Conservation (phyloP, 1,140 invertebrate species). For the Chironomus tepperi region DNA sequence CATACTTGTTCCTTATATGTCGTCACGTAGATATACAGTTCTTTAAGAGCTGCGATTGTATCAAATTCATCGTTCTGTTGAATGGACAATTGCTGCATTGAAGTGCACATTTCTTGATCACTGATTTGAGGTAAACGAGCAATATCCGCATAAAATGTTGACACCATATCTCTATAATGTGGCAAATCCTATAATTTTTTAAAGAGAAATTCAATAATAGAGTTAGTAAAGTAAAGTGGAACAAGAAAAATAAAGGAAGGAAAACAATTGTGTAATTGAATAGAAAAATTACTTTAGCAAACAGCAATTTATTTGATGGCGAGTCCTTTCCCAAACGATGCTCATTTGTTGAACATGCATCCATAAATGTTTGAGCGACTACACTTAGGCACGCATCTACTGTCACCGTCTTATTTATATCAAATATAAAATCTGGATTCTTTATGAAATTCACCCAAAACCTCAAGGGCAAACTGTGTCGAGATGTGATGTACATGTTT, state of each 20-base stretch:
- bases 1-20: conserved; percentile 87
- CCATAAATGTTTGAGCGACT: conserved; percentile 95
- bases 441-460: conserved; percentile 98
- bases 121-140: conserved; percentile 76
- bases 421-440: conserved; percentile 95
- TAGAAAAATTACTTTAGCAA: conserved; percentile 61
- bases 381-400: conserved; percentile 89
- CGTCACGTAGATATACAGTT: conserved; percentile 88
- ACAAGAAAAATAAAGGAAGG: conserved; percentile 20
- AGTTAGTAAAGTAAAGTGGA: conserved; percentile 26
- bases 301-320: conserved; percentile 87
- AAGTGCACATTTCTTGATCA: conserved; percentile 84
- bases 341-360: conserved; percentile 82
- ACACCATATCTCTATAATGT: conserved; percentile 77
- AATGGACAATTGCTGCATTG: conserved; percentile 84
- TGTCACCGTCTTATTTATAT: conserved; percentile 86
- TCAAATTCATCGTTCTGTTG: conserved; percentile 83
- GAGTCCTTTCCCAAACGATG: conserved; percentile 88
- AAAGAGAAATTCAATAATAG: not conserved
- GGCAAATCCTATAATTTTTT: conserved; percentile 59
- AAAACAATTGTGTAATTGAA: conserved; percentile 6
- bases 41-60: conserved; percentile 81
- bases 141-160: conserved; percentile 78
- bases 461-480: conserved; percentile 70
- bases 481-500: not conserved